Percentiles rank a stretch among this genome's conserved stretches.
These are phyloP conservation scores for Molossus molossus DNA, from an alignment of 2,797 vertebrate genomes.

Conservation along the genomic window DNA sequence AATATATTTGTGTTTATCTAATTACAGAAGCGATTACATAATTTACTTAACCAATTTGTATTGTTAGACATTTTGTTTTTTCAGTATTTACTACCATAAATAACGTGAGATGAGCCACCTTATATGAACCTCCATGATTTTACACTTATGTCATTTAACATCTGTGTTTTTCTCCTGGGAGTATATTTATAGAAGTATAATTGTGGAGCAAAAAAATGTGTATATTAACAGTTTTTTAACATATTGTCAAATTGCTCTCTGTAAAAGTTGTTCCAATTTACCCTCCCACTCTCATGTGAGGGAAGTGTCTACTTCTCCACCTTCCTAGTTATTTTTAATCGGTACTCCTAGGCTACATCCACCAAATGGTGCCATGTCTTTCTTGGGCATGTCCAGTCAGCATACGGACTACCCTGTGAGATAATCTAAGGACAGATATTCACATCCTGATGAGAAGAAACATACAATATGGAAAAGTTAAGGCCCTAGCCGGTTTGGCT, in stretches of 20 bases:
- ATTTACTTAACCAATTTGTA: not conserved
- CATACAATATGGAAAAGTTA: not conserved
- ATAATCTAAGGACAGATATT: not conserved
- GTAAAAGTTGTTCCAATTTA: not conserved
- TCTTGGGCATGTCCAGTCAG: not conserved
- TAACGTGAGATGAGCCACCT: not conserved
- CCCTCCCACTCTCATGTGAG: not conserved
- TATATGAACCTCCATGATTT: not conserved
- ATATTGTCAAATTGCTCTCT: not conserved
- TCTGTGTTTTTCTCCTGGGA: constrained; percentile 17
- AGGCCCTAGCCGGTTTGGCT: no score
- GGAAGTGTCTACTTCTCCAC: not conserved
- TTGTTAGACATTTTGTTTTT: constrained; percentile 31
- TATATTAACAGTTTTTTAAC: not conserved
- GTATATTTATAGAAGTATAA: constrained; percentile 5
- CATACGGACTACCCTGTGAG: not conserved
- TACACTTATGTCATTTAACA: not conserved
- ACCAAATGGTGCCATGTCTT: not conserved
- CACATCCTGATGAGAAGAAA: constrained; percentile 17
- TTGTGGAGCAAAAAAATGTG: not conserved
- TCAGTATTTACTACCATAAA: constrained; percentile 44
- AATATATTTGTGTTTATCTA: constrained; percentile 29
- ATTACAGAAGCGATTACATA: not conserved
- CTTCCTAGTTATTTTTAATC: not conserved
- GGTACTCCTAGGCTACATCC: not conserved